phyloP scores from a whole-genome alignment of 2,888 invertebrate species.

The Cacoxenus indagator region DNA sequence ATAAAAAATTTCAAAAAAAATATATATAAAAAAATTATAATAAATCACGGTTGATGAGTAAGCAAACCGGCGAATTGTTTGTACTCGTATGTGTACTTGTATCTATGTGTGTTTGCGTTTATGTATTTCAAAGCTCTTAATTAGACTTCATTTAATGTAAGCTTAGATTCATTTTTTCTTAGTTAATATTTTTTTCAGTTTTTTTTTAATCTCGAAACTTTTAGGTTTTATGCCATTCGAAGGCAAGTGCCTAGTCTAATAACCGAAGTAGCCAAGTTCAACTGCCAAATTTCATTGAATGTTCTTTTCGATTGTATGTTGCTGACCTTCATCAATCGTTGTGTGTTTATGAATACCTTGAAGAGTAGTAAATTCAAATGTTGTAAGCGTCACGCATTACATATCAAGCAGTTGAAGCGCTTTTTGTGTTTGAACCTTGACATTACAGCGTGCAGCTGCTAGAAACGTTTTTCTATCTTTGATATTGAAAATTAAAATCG shows the following conservation, averaged over 20 bases:
- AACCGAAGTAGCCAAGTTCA: neutral
- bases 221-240: neutral
- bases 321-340: neutral
- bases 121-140: too few species aligned
- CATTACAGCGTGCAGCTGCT: too few species aligned
- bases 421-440: too few species aligned
- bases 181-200: neutral
- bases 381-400: too few species aligned
- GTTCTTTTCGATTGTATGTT: neutral
- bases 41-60: neutral
- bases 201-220: neutral
- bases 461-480: too few species aligned
- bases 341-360: neutral
- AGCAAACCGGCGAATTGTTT: neutral
- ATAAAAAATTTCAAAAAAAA: neutral
- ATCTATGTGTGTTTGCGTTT: too few species aligned
- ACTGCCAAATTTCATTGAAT: neutral
- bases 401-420: too few species aligned
- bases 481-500: too few species aligned
- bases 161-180: neutral
- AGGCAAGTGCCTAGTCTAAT: neutral
- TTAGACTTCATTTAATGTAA: too few species aligned
- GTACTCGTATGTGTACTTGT: too few species aligned
- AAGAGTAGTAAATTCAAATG: neutral
- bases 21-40: too few species aligned